phyloP scores from a whole-genome alignment of 2,888 invertebrate genomes.

The Rotaria macrura region DNA sequence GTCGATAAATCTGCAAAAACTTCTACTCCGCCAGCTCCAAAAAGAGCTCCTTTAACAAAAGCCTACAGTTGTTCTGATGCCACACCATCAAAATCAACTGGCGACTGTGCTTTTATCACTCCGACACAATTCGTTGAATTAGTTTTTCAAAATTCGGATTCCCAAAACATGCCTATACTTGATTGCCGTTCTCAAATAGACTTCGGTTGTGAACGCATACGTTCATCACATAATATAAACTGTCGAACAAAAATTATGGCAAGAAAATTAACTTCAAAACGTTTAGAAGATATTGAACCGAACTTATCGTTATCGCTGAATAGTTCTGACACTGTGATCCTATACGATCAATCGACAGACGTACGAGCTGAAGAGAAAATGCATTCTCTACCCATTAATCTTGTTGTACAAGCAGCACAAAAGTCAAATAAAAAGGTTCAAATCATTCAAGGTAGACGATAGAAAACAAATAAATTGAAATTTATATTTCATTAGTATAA shows the following conservation, averaged over 20 bases:
- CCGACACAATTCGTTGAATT: background rate
- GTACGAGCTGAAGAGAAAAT: background rate
- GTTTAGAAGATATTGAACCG: background rate
- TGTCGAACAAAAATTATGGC: background rate
- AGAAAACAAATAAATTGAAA: background rate
- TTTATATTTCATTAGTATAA: background rate
- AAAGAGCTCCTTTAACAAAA: background rate
- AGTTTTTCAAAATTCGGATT: background rate
- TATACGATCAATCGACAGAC: conserved; percentile 9
- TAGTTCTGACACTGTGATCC: background rate
- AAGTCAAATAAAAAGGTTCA: conserved; percentile 10
- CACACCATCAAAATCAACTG: too few species aligned
- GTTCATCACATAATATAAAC: conserved; percentile 21
- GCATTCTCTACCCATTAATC: background rate
- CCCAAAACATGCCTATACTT: background rate
- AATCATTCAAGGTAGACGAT: background rate
- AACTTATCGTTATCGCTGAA: background rate
- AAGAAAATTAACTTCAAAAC: background rate
- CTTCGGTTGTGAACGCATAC: background rate
- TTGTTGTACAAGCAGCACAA: conserved; percentile 8
- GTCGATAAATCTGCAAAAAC: background rate
- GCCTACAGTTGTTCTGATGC: background rate
- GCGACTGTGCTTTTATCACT: background rate
- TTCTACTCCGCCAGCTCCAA: background rate
- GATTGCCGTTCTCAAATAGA: conserved; percentile 11